Conservation (phyloP, 2,797 vertebrate genomes). For the Rhinoraja longicauda region DNA sequence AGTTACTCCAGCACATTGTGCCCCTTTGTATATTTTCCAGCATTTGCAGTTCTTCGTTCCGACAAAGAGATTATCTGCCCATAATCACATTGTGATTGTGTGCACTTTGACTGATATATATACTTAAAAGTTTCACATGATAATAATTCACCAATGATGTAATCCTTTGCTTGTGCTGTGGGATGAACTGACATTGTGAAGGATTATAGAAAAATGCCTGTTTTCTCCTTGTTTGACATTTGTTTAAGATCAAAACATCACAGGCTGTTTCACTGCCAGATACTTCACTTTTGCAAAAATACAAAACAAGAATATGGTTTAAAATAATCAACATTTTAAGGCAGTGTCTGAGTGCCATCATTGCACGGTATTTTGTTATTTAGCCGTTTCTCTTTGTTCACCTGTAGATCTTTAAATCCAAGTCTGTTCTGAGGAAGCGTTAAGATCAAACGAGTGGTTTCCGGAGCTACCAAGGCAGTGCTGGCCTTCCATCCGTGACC, state of each 20-base stretch:
- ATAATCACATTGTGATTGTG: no score
- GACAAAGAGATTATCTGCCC: not conserved
- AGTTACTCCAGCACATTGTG: no score
- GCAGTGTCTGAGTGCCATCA: not conserved
- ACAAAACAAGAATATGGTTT: not conserved
- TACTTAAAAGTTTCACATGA: no score
- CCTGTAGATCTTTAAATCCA: not conserved
- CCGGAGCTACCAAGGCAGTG: not conserved
- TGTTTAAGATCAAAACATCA: not conserved
- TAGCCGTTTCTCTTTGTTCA: not conserved
- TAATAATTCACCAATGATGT: not conserved
- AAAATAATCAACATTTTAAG: not conserved
- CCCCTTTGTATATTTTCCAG: no score
- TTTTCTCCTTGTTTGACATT: not conserved
- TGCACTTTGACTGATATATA: no score
- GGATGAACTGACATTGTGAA: not conserved
- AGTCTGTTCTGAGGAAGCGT: not conserved
- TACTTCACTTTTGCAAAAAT: not conserved
- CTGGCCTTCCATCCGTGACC: not conserved
- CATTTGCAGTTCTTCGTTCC: no score
- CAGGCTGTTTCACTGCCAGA: not conserved
- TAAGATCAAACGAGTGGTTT: not conserved
- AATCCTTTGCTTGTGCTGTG: not conserved
- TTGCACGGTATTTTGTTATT: not conserved
- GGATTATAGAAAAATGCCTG: not conserved